Conservation (phyloP, 2,888 invertebrate genomes). For the Adela reaumurella region DNA sequence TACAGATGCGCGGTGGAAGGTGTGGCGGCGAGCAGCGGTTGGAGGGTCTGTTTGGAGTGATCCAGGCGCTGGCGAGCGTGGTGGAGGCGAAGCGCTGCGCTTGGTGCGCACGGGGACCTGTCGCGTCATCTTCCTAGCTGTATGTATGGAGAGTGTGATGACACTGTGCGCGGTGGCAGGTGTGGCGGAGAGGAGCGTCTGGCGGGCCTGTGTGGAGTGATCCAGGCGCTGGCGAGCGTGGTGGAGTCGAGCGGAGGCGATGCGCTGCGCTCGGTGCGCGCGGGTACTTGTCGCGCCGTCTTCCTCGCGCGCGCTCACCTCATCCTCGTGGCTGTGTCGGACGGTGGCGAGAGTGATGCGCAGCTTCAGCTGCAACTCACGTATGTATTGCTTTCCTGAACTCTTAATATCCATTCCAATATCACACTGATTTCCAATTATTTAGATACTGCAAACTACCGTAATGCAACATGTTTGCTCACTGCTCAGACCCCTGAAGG, state of each 20-base stretch:
- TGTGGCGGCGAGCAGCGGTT: no score
- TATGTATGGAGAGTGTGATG: no score
- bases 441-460: no score
- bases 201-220: slow-evolving; percentile 90
- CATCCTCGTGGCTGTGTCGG: slow-evolving; percentile 85
- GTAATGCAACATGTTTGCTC: no score
- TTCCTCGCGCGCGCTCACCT: slow-evolving; percentile 89
- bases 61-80: no score
- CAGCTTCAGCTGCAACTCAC: slow-evolving; percentile 83
- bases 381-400: no score
- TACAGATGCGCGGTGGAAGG: no score
- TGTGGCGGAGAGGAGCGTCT: slow-evolving; percentile 92
- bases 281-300: slow-evolving; percentile 84
- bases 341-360: slow-evolving; percentile 76
- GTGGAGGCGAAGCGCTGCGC: slow-evolving; percentile 52
- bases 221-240: slow-evolving; percentile 90
- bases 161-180: slow-evolving; percentile 37
- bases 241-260: slow-evolving; percentile 80
- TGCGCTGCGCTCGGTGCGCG: slow-evolving; percentile 79
- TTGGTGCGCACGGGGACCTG: slow-evolving; percentile 83
- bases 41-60: no score
- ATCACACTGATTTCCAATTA: no score
- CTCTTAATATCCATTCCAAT: no score
- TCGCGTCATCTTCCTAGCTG: slow-evolving; percentile 80
- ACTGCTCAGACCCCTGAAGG: no score